These are phyloP conservation scores for Yponomeuta malinellus DNA, from an alignment of 2,888 invertebrate species.

Conservation along the genomic window DNA sequence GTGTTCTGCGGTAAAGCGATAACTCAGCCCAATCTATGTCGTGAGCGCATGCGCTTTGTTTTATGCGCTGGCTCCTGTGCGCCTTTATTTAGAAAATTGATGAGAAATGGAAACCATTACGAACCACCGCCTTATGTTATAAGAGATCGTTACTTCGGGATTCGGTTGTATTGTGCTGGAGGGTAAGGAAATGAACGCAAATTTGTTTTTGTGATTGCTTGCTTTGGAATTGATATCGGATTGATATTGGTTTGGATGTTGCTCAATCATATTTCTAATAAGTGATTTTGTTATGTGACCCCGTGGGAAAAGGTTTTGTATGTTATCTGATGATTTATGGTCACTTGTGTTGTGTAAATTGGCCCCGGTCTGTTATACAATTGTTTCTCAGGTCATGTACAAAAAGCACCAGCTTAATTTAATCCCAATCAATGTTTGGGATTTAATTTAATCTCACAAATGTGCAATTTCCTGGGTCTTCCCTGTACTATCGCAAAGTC, in stretches of 20 bases:
- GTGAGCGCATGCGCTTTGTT: conserved; percentile 72
- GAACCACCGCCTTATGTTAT: conserved; percentile 57
- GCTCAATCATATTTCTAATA: conserved; percentile 64
- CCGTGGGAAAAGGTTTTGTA: conserved; percentile 48
- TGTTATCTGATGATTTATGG: conserved; percentile 15
- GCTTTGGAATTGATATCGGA: conserved; percentile 63
- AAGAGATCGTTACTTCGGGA: conserved; percentile 56
- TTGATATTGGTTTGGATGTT: conserved; percentile 67
- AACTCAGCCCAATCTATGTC: conserved; percentile 75
- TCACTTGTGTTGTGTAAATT: conserved; percentile 8
- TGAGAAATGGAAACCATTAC: conserved; percentile 76
- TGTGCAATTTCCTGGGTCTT: too few species aligned
- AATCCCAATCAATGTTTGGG: not conserved
- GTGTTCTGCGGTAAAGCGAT: conserved; percentile 76
- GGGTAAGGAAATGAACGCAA: conserved; percentile 71
- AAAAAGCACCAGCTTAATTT: not conserved
- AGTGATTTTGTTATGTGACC: conserved; percentile 57
- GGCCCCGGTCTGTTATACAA: conserved; percentile 10
- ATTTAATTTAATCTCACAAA: too few species aligned
- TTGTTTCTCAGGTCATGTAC: not conserved
- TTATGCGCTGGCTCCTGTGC: conserved; percentile 70
- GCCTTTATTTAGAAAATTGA: conserved; percentile 76
- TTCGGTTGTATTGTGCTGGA: conserved; percentile 35
- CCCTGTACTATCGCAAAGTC: too few species aligned
- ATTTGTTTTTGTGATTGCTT: conserved; percentile 74